phyloP scores from a whole-genome alignment of 2,113 vertebrate species.

The Hystrix cristata region DNA sequence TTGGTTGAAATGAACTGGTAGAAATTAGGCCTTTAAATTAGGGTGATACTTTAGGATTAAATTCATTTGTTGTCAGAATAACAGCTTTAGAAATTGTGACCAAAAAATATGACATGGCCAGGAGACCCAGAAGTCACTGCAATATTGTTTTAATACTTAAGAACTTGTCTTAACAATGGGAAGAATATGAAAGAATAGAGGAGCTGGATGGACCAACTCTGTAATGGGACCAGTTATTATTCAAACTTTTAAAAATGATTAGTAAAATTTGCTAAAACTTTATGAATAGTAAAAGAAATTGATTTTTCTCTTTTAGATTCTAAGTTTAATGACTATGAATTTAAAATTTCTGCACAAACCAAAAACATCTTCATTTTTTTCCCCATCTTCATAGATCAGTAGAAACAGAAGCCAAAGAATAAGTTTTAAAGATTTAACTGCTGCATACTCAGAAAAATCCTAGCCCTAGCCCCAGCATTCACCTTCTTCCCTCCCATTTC shows the following conservation, averaged over 20 bases:
- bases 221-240: not conserved
- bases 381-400: not conserved
- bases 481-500: not conserved
- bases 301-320: not conserved
- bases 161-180: not conserved
- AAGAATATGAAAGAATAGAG: not conserved
- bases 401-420: slow-evolving; percentile 55
- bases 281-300: not conserved
- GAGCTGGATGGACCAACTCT: not conserved
- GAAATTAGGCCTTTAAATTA: not conserved
- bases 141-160: slow-evolving; percentile 28
- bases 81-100: not conserved
- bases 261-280: slow-evolving; percentile 3
- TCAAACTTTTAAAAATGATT: not conserved
- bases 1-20: slow-evolving; percentile 34
- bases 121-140: not conserved
- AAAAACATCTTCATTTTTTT: not conserved
- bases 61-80: not conserved
- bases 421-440: not conserved
- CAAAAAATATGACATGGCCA: not conserved
- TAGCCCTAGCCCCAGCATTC: not conserved
- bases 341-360: slow-evolving; percentile 40
- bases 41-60: not conserved
- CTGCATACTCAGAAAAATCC: not conserved
- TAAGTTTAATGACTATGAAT: not conserved